A percentile compares a stretch with the other conserved stretches of the same genome.
These are phyloP conservation scores for Malurus melanocephalus DNA, from an alignment of 2,113 vertebrate species.

Conservation along the genomic window DNA sequence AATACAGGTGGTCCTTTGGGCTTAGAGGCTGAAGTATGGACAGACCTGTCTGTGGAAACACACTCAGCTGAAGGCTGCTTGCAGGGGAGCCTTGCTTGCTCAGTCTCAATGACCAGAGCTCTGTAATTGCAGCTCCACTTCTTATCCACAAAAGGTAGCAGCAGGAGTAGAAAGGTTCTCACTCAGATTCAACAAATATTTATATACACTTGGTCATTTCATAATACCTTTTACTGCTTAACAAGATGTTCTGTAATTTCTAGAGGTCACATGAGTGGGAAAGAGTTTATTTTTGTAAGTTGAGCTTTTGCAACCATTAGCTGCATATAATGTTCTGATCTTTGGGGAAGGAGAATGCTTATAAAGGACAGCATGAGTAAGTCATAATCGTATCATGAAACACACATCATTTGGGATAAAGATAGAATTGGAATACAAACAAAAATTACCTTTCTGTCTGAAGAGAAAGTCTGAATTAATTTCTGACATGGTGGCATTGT, in stretches of 20 bases:
- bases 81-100: neutral
- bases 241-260: constrained; percentile 30
- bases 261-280: constrained; percentile 22
- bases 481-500: neutral
- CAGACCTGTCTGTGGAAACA: neutral
- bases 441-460: neutral
- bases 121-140: neutral
- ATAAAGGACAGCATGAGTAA: neutral
- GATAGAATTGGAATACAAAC: neutral
- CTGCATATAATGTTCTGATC: neutral
- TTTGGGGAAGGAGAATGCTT: neutral
- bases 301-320: constrained; percentile 21
- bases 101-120: neutral
- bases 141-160: neutral
- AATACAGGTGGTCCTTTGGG: neutral
- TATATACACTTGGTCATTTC: constrained; percentile 22
- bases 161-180: neutral
- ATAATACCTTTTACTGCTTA: constrained; percentile 27
- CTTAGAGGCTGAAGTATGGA: neutral
- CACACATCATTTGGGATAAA: neutral
- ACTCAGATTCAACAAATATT: constrained; percentile 40
- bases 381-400: neutral
- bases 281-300: constrained; percentile 29
- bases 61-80: neutral
- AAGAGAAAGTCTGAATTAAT: neutral